These are phyloP conservation scores for Pachyseris speciosa DNA, from an alignment of 64 coral and sea anemone genomes.

Conservation along the genomic window DNA sequence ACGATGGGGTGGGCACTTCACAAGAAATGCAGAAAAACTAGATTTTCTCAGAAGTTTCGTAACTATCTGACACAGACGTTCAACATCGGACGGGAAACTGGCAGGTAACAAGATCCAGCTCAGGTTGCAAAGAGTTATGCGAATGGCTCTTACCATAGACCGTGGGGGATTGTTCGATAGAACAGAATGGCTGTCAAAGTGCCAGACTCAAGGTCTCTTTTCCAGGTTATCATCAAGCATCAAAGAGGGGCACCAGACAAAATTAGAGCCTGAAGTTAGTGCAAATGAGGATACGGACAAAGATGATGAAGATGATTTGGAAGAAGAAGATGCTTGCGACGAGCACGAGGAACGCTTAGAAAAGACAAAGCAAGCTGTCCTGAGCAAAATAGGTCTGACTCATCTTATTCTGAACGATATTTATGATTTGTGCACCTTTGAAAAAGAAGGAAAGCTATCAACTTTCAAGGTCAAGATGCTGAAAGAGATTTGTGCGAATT, in stretches of 20 bases:
- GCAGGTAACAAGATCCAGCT: slow-evolving; percentile 1
- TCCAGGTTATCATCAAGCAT: slow-evolving; percentile 15
- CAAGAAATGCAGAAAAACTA: not conserved
- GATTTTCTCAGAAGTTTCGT: slow-evolving; percentile 15
- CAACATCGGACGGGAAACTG: slow-evolving; percentile 25
- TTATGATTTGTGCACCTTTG: slow-evolving; percentile 34
- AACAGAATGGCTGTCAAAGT: slow-evolving; percentile 53
- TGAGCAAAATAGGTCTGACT: not conserved
- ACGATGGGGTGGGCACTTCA: slow-evolving; percentile 36
- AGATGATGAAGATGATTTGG: slow-evolving; percentile 11
- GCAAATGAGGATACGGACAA: not conserved
- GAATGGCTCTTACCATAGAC: slow-evolving; percentile 9
- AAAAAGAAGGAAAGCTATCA: slow-evolving; percentile 1
- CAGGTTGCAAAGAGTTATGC: slow-evolving; percentile 59
- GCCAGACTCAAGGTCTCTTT: slow-evolving; percentile 48
- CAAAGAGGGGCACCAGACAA: not conserved
- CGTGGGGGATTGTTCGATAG: slow-evolving; percentile 37
- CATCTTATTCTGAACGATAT: slow-evolving; percentile 45
- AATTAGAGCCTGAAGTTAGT: not conserved
- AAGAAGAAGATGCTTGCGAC: slow-evolving; percentile 11
- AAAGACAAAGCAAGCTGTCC: not conserved
- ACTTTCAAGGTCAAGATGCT: slow-evolving; percentile 51
- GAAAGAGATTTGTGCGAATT: slow-evolving; percentile 18
- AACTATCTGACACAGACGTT: slow-evolving; percentile 42
- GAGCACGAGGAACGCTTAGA: not conserved